These are phyloP conservation scores for Slavum lentiscoides DNA, from an alignment of 2,888 invertebrate species.

Conservation along the genomic window DNA sequence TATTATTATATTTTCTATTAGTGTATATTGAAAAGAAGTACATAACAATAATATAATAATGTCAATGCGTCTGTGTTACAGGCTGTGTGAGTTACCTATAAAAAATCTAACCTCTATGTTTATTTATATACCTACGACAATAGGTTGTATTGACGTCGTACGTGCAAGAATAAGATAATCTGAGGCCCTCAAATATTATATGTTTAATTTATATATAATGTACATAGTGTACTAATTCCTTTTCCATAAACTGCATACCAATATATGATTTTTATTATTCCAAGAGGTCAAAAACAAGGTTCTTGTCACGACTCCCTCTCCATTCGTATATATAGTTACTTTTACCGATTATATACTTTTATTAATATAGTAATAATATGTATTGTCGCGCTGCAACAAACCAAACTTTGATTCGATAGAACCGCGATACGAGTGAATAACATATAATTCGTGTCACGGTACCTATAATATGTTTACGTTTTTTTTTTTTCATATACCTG, in stretches of 20 bases:
- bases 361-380: neutral
- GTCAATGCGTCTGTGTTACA: slow-evolving; percentile 13
- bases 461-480: too few species aligned
- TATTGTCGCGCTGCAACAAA: neutral
- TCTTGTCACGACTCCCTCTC: neutral
- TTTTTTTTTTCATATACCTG: too few species aligned
- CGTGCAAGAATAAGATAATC: slow-evolving; percentile 1
- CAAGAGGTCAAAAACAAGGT: neutral
- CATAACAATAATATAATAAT: slow-evolving; percentile 8
- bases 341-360: neutral
- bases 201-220: neutral
- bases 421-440: too few species aligned
- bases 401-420: too few species aligned
- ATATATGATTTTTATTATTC: neutral
- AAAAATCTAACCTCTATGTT: slow-evolving; percentile 15
- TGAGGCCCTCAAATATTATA: neutral
- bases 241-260: neutral
- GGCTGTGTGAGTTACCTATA: neutral
- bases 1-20: too few species aligned
- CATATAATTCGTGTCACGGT: too few species aligned
- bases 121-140: neutral
- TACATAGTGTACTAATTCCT: neutral
- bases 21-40: slow-evolving; percentile 3
- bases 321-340: neutral
- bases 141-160: neutral